Percentiles rank a stretch among this genome's conserved stretches.
phyloP scores from a whole-genome alignment of 2,888 invertebrate genomes.

The Yponomeuta sedellus region DNA sequence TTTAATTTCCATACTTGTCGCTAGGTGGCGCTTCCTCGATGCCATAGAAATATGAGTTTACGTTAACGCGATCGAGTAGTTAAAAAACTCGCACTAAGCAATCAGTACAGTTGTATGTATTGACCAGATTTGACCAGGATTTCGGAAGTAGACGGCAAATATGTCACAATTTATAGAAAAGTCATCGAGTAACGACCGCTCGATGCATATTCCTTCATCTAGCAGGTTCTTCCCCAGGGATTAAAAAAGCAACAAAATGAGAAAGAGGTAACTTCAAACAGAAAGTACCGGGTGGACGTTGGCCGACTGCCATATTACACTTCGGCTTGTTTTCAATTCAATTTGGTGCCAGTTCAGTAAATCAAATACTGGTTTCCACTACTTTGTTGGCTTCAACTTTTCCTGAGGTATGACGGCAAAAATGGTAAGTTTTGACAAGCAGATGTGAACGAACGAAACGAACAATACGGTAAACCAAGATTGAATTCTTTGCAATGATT shows the following conservation, averaged over 20 bases:
- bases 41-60: too few relatives aligned
- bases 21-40: too few relatives aligned
- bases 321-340: not conserved
- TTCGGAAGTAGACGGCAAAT: too few relatives aligned
- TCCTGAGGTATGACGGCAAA: not conserved
- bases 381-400: not conserved
- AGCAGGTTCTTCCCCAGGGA: not conserved
- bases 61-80: too few relatives aligned
- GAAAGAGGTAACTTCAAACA: not conserved
- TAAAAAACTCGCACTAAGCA: too few relatives aligned
- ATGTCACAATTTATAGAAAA: too few relatives aligned
- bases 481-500: not conserved
- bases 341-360: slow-evolving; percentile 3
- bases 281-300: not conserved
- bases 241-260: not conserved
- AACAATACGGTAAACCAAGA: not conserved
- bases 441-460: not conserved
- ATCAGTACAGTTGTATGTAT: too few relatives aligned
- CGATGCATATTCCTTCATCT: too few relatives aligned
- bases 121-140: too few relatives aligned
- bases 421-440: not conserved
- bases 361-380: not conserved
- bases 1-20: too few relatives aligned
- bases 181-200: too few relatives aligned
- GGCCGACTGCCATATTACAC: not conserved